Base-by-base conservation (phyloP, 2,113 vertebrate species). In the Chloropsis hardwickii region DNA sequence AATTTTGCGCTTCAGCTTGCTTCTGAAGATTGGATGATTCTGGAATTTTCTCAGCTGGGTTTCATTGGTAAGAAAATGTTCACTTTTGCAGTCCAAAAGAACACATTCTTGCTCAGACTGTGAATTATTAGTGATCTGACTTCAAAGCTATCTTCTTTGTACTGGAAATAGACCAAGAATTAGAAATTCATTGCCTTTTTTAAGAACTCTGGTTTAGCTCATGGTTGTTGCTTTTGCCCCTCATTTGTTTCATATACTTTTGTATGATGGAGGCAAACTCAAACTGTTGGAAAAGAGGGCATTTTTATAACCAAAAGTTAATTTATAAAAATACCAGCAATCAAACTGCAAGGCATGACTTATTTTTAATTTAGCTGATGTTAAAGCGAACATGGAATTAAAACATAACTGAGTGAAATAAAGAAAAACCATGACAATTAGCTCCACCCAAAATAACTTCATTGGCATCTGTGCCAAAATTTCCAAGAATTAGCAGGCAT, bases 1-100 rank as follows among this genome's bases (percentile, higher is more conserved):
- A 99, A 99, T 97, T 99, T 99, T 98, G 99, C 99, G 33, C 98
- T 99, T 97, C 99, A 99, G 97, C 98, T 99, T 0, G 98, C 99
- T 45, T 99, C 99, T 56, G 99, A 99, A 96, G 99, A 99, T 96
- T 99, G 99, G 99, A 99, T 99, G 99, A 99, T 99, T 97, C 98
- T 99, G 82, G 99, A 99, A 97, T 99, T 99, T 98, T 99, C 99
- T 92, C 99, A 99, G 94, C 98, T 99, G 85, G 99, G 99, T 93
- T 99, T 99, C 97, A 99, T 99, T 85, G 99, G 99, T 99, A 99
- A 98, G 98, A 85, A 95, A 90, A 72, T 56, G 19, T 67, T 82
- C 40, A 28, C 19, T 89, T 96, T 14, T 66, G n/a, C 62, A 57
- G 11, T 62, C 97, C 15, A 31, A 66, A 62, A 84, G 65, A 80